phyloP scores from a whole-genome alignment of 2,888 invertebrate species.

The Hypselothyrea guttata region DNA sequence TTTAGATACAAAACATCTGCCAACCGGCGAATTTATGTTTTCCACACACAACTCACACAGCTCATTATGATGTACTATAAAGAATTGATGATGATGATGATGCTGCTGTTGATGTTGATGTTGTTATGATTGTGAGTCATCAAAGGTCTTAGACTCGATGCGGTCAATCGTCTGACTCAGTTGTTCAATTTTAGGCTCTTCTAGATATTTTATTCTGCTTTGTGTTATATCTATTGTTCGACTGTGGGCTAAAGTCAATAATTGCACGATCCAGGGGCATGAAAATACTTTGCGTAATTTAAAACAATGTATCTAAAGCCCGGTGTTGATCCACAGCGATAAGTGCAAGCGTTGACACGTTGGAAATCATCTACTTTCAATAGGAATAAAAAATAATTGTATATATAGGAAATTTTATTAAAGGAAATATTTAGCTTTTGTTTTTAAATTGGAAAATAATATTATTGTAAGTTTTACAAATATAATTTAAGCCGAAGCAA shows the following conservation, averaged over 20 bases:
- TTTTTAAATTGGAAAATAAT: no score
- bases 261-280: constrained; percentile 26
- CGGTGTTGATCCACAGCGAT: no score
- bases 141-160: constrained; percentile 31
- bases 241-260: constrained; percentile 46
- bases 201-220: constrained; percentile 1
- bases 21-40: constrained; percentile 26
- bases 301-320: no score
- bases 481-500: no score
- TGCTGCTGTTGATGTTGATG: constrained; percentile 15
- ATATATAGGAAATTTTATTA: no score
- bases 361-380: no score
- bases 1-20: constrained; percentile 36
- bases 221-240: constrained; percentile 10
- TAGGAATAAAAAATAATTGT: no score
- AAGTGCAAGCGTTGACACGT: no score
- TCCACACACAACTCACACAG: no score
- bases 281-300: constrained; percentile 39
- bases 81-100: constrained; percentile 12
- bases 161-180: constrained; percentile 40
- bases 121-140: constrained; percentile 47
- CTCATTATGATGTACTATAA: no score
- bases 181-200: constrained; percentile 13
- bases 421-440: no score
- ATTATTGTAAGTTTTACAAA: no score